Evolutionary conservation across 2,888 invertebrate genomes (phyloP).

Genomic region (Leptopterna dolabrata): DNA sequence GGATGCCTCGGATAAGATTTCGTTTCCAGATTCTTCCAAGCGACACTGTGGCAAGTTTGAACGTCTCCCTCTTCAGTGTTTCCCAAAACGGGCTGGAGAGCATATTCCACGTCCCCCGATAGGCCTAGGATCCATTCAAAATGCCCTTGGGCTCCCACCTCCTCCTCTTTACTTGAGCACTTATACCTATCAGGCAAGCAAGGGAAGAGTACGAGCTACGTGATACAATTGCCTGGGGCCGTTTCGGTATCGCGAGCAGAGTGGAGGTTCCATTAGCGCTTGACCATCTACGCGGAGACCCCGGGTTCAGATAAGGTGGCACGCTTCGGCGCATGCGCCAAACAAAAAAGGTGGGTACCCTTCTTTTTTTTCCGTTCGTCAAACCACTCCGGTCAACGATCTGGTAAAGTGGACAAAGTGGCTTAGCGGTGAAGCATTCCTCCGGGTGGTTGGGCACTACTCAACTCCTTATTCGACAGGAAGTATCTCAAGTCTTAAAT

Average conservation of each 20-base stretch:
- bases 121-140: not conserved
- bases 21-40: not conserved
- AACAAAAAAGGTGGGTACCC: slow-evolving; percentile 5
- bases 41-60: not conserved
- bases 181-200: slow-evolving; percentile 7
- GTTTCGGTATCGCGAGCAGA: slow-evolving; percentile 44
- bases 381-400: not conserved
- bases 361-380: slow-evolving; percentile 3
- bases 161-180: slow-evolving; percentile 31
- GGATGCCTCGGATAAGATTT: no score
- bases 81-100: not conserved
- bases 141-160: not conserved
- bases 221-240: slow-evolving; percentile 38
- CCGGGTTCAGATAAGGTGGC: slow-evolving; percentile 14
- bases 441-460: not conserved
- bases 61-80: not conserved
- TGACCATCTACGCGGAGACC: slow-evolving; percentile 42
- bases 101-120: not conserved
- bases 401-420: slow-evolving; percentile 7
- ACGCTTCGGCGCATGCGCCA: slow-evolving; percentile 29
- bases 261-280: slow-evolving; percentile 50
- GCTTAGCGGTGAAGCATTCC: not conserved
- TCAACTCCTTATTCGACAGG: not conserved
- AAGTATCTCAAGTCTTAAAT: not conserved
- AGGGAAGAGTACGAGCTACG: slow-evolving; percentile 6